A percentile compares a stretch with the other conserved stretches of the same genome.
Evolutionary conservation across 2,797 vertebrate species (phyloP).

Genomic region (Etheostoma nigrum): DNA sequence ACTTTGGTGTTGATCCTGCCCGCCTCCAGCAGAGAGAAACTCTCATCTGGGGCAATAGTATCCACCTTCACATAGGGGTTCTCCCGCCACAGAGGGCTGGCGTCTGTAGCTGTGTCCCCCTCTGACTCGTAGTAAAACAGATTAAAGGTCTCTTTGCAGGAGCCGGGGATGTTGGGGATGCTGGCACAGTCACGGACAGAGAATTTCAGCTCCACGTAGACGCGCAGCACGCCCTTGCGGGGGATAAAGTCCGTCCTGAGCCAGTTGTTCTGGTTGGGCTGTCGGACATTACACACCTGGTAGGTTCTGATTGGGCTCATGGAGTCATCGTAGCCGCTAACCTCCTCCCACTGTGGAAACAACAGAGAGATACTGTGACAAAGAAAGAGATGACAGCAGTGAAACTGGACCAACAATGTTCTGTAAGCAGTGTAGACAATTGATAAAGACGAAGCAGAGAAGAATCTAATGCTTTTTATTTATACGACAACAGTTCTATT

Average conservation of each 20-base stretch:
- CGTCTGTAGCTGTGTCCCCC: constrained; percentile 91
- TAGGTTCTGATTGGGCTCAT: constrained; percentile 99
- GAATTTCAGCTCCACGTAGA: constrained; percentile 98
- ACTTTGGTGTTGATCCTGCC: constrained; percentile 97
- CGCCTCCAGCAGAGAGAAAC: constrained; percentile 93
- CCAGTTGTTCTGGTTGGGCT: constrained; percentile 98
- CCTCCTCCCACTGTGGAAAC: constrained; percentile 95
- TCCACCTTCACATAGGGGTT: constrained; percentile 99
- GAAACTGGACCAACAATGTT: not conserved
- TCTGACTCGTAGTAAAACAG: constrained; percentile 98
- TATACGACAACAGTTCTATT: constrained; percentile 8
- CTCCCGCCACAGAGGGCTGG: constrained; percentile 95
- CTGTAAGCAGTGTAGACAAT: not conserved
- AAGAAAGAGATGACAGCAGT: constrained; percentile 10
- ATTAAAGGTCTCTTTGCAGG: constrained; percentile 99
- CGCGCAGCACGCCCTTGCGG: constrained; percentile 91
- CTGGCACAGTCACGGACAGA: constrained; percentile 98
- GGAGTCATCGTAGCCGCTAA: constrained; percentile 96
- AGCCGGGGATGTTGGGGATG: constrained; percentile 97
- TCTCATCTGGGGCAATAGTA: constrained; percentile 97
- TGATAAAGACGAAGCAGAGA: not conserved
- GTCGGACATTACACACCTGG: constrained; percentile 95
- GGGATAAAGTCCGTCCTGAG: constrained; percentile 95
- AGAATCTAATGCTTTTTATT: constrained; percentile 29
- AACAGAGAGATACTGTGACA: constrained; percentile 45